phyloP scores from a whole-genome alignment of 2,113 vertebrate species.

The Acinonyx jubatus region DNA sequence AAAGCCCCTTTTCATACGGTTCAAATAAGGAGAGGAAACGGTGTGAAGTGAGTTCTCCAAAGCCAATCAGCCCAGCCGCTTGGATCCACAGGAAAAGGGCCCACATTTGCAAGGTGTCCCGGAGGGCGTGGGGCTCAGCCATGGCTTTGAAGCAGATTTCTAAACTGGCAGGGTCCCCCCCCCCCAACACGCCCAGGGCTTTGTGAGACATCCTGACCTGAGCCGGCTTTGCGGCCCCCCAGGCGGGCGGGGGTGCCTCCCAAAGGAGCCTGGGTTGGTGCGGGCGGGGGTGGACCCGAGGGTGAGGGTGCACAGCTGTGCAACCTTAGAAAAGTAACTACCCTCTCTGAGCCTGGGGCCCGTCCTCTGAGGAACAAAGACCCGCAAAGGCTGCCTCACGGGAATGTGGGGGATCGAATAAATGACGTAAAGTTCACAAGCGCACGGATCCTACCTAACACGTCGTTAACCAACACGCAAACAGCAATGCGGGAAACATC shows the following conservation, averaged over 20 bases:
- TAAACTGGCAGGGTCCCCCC: neutral
- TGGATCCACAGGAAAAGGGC: neutral
- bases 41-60: neutral
- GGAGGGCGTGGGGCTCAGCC: neutral
- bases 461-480: rapidly evolving
- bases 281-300: rapidly evolving
- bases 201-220: neutral
- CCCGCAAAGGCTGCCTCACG: neutral
- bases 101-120: neutral
- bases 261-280: neutral
- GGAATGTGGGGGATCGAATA: neutral
- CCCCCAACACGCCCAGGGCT: too few relatives aligned
- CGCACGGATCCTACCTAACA: neutral
- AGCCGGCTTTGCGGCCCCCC: neutral
- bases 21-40: constrained; percentile 42
- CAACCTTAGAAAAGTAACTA: neutral
- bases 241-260: neutral
- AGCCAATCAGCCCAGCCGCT: neutral
- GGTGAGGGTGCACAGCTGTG: neutral
- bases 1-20: constrained; percentile 13
- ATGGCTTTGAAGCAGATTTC: constrained; percentile 23
- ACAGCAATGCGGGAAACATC: neutral
- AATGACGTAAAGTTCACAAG: neutral
- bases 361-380: neutral
- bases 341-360: neutral